These are phyloP conservation scores for Procambarus virginalis DNA, from an alignment of 1,140 invertebrate genomes.

Conservation along the genomic window DNA sequence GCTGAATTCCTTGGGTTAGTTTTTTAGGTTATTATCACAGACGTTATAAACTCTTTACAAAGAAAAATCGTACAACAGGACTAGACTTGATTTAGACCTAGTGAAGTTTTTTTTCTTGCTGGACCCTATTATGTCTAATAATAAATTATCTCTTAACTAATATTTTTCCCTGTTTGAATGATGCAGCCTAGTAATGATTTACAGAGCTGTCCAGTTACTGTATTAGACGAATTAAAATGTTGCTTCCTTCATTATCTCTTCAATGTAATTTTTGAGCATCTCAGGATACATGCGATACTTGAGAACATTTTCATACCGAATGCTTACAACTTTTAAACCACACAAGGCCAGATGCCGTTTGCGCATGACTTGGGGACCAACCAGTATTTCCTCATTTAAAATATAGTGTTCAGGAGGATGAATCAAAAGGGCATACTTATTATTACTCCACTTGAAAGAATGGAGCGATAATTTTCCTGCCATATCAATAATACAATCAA, in stretches of 20 bases:
- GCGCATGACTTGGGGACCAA: slow-evolving; percentile 80
- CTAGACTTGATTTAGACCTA: background rate
- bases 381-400: slow-evolving; percentile 76
- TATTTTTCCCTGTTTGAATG: too few relatives aligned
- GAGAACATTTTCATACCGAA: slow-evolving; percentile 78
- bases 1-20: background rate
- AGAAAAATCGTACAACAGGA: background rate
- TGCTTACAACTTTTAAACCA: slow-evolving; percentile 79
- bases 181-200: too few relatives aligned
- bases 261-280: slow-evolving; percentile 75
- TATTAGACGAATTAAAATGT: background rate
- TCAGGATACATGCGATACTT: slow-evolving; percentile 74
- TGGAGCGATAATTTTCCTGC: slow-evolving; percentile 68
- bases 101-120: too few relatives aligned
- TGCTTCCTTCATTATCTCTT: slow-evolving; percentile 72
- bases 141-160: too few relatives aligned
- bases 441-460: slow-evolving; percentile 59
- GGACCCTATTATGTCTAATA: too few relatives aligned
- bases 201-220: too few relatives aligned
- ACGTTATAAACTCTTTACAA: background rate
- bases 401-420: slow-evolving; percentile 82
- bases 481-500: slow-evolving; percentile 80
- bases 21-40: background rate
- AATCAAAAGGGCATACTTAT: slow-evolving; percentile 77
- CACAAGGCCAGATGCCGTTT: slow-evolving; percentile 79